Conservation (phyloP, 2,113 vertebrate genomes). For the Carassius gibelio region DNA sequence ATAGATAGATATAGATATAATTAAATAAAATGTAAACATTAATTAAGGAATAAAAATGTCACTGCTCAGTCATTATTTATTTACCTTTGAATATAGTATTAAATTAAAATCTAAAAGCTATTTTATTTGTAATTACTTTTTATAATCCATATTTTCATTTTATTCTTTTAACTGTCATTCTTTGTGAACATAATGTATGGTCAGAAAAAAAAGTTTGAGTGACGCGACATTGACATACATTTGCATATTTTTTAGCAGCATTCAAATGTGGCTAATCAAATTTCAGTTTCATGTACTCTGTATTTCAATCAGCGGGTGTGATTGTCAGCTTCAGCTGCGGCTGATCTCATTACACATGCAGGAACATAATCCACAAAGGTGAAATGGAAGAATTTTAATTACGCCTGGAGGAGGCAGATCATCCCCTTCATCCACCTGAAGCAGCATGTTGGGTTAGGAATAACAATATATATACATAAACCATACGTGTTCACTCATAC, state of each 20-base stretch:
- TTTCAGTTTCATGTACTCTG: background rate
- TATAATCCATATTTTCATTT: no score
- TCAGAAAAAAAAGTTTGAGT: no score
- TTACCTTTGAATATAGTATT: no score
- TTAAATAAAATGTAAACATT: no score
- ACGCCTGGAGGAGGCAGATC: constrained; percentile 28
- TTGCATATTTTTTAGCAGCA: constrained; percentile 1
- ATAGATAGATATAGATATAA: no score
- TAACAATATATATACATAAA: constrained; percentile 31
- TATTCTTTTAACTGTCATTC: no score
- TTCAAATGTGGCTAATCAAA: background rate
- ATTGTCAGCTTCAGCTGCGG: background rate
- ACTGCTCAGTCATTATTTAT: no score
- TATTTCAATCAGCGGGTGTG: background rate
- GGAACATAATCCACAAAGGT: background rate
- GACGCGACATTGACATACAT: background rate
- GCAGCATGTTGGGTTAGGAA: constrained; percentile 13
- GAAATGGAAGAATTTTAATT: constrained; percentile 39
- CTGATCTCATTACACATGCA: constrained; percentile 33
- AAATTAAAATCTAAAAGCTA: no score
- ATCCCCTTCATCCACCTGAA: constrained; percentile 26
- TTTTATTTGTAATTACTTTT: no score
- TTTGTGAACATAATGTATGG: no score
- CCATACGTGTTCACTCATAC: background rate
- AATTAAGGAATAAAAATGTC: no score